phyloP scores from a whole-genome alignment of 2,113 vertebrate genomes.

The Nanorana parkeri region DNA sequence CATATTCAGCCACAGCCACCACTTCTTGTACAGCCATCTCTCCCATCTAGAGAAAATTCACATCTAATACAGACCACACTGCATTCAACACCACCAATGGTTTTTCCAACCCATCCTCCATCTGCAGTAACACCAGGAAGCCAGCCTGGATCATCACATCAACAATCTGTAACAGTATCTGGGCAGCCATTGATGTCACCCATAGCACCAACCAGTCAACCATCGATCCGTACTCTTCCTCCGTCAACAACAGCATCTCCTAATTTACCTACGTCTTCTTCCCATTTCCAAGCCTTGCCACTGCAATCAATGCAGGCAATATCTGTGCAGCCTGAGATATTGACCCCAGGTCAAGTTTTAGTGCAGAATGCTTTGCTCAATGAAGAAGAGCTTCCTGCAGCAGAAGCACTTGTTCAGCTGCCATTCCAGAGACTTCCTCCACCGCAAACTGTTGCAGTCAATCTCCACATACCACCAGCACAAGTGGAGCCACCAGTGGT shows the following conservation, averaged over 20 bases:
- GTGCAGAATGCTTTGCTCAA: constrained; percentile 83
- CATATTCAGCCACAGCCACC: constrained; percentile 77
- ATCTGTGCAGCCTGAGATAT: constrained; percentile 84
- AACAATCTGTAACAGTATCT: constrained; percentile 68
- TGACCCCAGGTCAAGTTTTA: constrained; percentile 82
- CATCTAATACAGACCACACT: constrained; percentile 62
- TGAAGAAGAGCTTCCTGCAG: constrained; percentile 85
- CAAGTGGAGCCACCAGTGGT: constrained; percentile 78
- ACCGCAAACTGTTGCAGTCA: constrained; percentile 91
- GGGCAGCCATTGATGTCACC: constrained; percentile 72
- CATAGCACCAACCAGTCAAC: constrained; percentile 71
- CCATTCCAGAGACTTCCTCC: constrained; percentile 88
- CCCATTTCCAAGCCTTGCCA: constrained; percentile 81
- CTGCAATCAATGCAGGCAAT: constrained; percentile 84
- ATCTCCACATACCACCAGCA: constrained; percentile 86
- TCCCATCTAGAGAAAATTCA: constrained; percentile 71
- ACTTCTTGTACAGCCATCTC: constrained; percentile 78
- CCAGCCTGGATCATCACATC: constrained; percentile 75
- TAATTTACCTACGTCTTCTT: constrained; percentile 75
- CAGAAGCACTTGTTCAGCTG: constrained; percentile 87
- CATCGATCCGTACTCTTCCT: constrained; percentile 71
- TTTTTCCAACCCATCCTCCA: constrained; percentile 68
- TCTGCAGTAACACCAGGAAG: constrained; percentile 71
- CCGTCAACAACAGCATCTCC: constrained; percentile 74
- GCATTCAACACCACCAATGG: constrained; percentile 65